These are phyloP conservation scores for Pelusios castaneus DNA, from an alignment of 2,113 vertebrate genomes.

Conservation along the genomic window DNA sequence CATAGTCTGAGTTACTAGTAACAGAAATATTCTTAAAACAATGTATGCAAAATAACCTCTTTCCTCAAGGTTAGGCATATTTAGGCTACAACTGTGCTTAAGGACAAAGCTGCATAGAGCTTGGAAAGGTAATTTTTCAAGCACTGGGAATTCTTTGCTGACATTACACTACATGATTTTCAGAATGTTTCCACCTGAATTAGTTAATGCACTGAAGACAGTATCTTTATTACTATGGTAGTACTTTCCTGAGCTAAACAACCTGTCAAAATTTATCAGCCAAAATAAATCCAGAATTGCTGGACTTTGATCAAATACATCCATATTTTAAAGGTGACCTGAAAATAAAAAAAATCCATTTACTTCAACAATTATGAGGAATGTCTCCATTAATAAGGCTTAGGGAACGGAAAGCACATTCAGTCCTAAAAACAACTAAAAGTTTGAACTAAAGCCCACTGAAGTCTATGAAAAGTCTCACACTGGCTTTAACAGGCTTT, in stretches of 20 bases:
- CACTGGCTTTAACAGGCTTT: neutral
- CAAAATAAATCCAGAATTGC: slow-evolving; percentile 40
- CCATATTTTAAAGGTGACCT: slow-evolving; percentile 25
- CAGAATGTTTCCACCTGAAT: slow-evolving; percentile 12
- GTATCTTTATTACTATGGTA: slow-evolving; percentile 18
- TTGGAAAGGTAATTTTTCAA: slow-evolving; percentile 25
- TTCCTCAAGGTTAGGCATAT: slow-evolving; percentile 22
- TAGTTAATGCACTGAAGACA: slow-evolving; percentile 36
- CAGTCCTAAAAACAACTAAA: neutral
- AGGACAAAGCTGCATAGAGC: slow-evolving; percentile 36
- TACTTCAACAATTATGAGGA: slow-evolving; percentile 14
- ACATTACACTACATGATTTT: slow-evolving; percentile 15
- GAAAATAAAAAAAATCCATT: slow-evolving; percentile 12
- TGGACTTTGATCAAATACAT: slow-evolving; percentile 46
- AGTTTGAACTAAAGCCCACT: neutral
- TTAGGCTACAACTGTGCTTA: slow-evolving; percentile 55
- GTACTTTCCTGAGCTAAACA: slow-evolving; percentile 31
- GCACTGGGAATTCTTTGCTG: slow-evolving; percentile 36
- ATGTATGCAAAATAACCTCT: slow-evolving; percentile 36
- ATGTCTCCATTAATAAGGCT: neutral
- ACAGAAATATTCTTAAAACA: slow-evolving; percentile 43
- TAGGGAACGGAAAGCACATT: slow-evolving; percentile 5
- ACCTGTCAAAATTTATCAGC: slow-evolving; percentile 39
- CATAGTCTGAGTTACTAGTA: slow-evolving; percentile 36
- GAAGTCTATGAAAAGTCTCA: neutral